phyloP scores from a whole-genome alignment of 1,140 invertebrate species.

The Drosophila trapezifrons region DNA sequence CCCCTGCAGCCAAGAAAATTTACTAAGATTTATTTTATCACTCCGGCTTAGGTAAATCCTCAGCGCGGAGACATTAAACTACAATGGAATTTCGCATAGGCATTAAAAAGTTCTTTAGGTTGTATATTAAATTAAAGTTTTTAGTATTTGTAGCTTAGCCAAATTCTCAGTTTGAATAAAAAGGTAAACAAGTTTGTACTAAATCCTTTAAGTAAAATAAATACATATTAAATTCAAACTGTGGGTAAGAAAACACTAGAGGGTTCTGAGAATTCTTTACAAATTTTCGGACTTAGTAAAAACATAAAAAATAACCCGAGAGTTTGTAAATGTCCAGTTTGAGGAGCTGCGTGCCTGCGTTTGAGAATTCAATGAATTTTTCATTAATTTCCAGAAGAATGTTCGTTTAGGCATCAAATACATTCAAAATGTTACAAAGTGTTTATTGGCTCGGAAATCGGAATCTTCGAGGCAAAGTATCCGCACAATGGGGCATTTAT shows the following conservation, averaged over 20 bases:
- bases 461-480: slow-evolving; percentile 8
- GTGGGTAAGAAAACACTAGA: too few relatives aligned
- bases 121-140: neutral
- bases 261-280: neutral
- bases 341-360: neutral
- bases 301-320: neutral
- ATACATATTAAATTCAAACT: neutral
- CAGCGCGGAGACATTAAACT: neutral
- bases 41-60: slow-evolving; percentile 2
- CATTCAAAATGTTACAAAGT: slow-evolving; percentile 8
- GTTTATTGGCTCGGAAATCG: slow-evolving; percentile 31
- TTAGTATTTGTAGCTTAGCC: neutral
- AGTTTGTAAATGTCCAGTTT: neutral
- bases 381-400: slow-evolving; percentile 1
- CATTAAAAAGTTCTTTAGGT: neutral
- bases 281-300: neutral
- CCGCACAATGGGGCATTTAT: slow-evolving; percentile 20
- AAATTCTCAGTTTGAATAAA: too few relatives aligned
- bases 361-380: slow-evolving; percentile 12
- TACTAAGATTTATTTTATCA: slow-evolving; percentile 25
- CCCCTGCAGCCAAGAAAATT: slow-evolving; percentile 27
- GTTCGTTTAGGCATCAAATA: neutral
- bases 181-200: neutral
- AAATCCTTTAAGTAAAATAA: neutral
- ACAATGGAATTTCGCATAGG: neutral